Evolutionary conservation across 2,113 vertebrate genomes (phyloP).

Genomic region (Brachirus orientalis): DNA sequence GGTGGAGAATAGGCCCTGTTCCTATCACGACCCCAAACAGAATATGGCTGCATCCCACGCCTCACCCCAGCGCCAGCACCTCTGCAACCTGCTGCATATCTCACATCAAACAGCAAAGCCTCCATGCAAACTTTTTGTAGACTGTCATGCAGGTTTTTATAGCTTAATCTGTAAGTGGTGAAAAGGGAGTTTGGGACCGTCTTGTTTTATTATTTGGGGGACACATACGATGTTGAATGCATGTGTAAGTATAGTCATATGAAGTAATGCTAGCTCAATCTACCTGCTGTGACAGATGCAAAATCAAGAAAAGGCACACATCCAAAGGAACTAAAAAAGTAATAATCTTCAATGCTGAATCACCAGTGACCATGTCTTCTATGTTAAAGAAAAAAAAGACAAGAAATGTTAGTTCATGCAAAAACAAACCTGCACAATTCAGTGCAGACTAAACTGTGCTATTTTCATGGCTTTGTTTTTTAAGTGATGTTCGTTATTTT

Average conservation of each 20-base stretch:
- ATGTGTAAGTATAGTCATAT: conserved; percentile 89
- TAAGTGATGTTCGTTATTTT: conserved; percentile 61
- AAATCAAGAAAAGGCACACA: conserved; percentile 91
- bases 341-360: conserved; percentile 88
- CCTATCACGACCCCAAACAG: conserved; percentile 76
- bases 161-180: conserved; percentile 88
- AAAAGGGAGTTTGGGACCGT: conserved; percentile 90
- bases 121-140: conserved; percentile 83
- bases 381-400: conserved; percentile 70
- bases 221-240: conserved; percentile 92
- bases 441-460: conserved; percentile 60
- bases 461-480: conserved; percentile 67
- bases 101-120: conserved; percentile 81
- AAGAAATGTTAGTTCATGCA: conserved; percentile 70
- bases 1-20: conserved; percentile 69
- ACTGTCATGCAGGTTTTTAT: conserved; percentile 96
- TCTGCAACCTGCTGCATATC: conserved; percentile 87
- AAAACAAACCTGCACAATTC: conserved; percentile 63
- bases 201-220: conserved; percentile 82
- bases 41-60: conserved; percentile 77
- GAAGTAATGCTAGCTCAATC: conserved; percentile 92
- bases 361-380: conserved; percentile 88
- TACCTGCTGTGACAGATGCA: conserved; percentile 95
- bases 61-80: conserved; percentile 76
- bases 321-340: conserved; percentile 85